Evolutionary conservation across 1,140 invertebrate species (phyloP).

Genomic region (Dermatophagoides farinae): DNA sequence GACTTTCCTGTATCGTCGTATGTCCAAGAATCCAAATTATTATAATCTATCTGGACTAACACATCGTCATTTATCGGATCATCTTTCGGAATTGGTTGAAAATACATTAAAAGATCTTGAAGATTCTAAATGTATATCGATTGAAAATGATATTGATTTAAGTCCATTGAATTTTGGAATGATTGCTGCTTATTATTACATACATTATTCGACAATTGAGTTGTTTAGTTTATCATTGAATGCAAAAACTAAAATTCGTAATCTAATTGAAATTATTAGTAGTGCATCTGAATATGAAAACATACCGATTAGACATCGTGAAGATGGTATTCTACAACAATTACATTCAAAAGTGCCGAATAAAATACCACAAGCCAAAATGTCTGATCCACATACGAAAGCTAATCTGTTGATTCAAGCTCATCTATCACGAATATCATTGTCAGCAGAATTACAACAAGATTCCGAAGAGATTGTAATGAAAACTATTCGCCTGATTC

Average conservation of each 20-base stretch:
- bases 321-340: slow-evolving; percentile 61
- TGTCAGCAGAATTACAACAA: slow-evolving; percentile 84
- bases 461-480: slow-evolving; percentile 79
- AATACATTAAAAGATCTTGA: slow-evolving; percentile 84
- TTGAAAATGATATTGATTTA: slow-evolving; percentile 95
- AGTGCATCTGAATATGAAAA: slow-evolving; percentile 90
- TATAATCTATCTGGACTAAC: slow-evolving; percentile 86
- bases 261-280: slow-evolving; percentile 90
- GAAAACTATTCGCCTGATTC: slow-evolving; percentile 61
- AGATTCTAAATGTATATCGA: slow-evolving; percentile 90
- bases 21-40: slow-evolving; percentile 99
- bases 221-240: slow-evolving; percentile 90
- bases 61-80: slow-evolving; percentile 90
- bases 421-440: slow-evolving; percentile 75
- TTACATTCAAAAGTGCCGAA: slow-evolving; percentile 17
- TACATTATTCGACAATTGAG: slow-evolving; percentile 99
- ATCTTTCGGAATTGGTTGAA: slow-evolving; percentile 93
- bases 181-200: slow-evolving; percentile 99
- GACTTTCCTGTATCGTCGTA: slow-evolving; percentile 89
- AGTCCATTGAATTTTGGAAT: slow-evolving; percentile 91
- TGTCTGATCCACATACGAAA: slow-evolving; percentile 92
- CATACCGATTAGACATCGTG: slow-evolving; percentile 79
- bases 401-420: slow-evolving; percentile 88
- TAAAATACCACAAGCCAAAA: slow-evolving; percentile 24
- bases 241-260: slow-evolving; percentile 89